A percentile compares a stretch with the other conserved stretches of the same genome.
These are phyloP conservation scores for Gallirallus australis DNA, from an alignment of 2,797 vertebrate species.

Conservation along the genomic window DNA sequence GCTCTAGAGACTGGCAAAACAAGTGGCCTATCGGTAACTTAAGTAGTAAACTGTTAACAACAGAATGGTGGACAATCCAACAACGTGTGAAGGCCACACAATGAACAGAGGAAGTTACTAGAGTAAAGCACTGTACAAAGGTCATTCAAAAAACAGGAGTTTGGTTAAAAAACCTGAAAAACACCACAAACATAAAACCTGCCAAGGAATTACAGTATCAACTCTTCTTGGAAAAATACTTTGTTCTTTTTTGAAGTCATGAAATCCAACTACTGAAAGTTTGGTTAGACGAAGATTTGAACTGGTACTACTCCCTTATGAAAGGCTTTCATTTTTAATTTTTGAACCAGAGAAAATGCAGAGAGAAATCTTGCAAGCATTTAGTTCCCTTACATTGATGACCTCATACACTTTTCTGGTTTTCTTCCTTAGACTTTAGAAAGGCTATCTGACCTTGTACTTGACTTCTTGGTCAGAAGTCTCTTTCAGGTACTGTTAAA, in stretches of 20 bases:
- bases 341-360: not conserved
- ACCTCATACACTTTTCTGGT: not conserved
- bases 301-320: not conserved
- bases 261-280: not conserved
- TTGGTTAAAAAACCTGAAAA: not conserved
- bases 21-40: slow-evolving; percentile 80
- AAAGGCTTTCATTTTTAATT: not conserved
- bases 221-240: slow-evolving; percentile 4
- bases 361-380: not conserved
- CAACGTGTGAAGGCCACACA: slow-evolving; percentile 42
- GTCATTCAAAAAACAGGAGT: not conserved
- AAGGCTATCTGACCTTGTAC: not conserved
- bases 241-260: not conserved
- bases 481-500: not conserved
- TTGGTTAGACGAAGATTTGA: not conserved
- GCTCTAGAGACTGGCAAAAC: slow-evolving; percentile 81
- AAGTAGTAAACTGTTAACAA: slow-evolving; percentile 78
- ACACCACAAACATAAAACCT: not conserved
- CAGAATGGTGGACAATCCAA: slow-evolving; percentile 66
- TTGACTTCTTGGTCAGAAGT: not conserved
- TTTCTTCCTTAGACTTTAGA: not conserved
- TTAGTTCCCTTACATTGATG: not conserved
- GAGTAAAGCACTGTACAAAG: not conserved
- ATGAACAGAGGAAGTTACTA: slow-evolving; percentile 26
- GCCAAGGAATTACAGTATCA: not conserved